Percentiles rank a stretch among this genome's conserved stretches.
Evolutionary conservation across 2,888 invertebrate genomes (phyloP).

Genomic region (Sesia apiformis): DNA sequence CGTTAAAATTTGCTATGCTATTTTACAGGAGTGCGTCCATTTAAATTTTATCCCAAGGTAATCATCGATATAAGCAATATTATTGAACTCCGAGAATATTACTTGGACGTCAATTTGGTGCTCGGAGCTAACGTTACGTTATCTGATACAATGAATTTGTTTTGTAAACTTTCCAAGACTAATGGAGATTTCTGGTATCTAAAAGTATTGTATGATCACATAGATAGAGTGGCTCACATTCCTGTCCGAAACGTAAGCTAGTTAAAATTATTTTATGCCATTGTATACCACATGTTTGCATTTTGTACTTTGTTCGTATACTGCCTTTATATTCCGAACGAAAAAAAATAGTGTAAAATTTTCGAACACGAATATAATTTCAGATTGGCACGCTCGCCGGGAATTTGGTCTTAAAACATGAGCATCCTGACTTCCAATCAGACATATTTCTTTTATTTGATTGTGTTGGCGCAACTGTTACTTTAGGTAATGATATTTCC

Average conservation of each 20-base stretch:
- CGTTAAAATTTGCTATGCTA: too few species aligned
- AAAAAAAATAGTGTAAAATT: too few species aligned
- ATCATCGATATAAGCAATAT: constrained; percentile 6
- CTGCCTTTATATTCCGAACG: too few species aligned
- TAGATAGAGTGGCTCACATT: constrained; percentile 79
- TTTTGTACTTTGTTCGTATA: too few species aligned
- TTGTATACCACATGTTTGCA: too few species aligned
- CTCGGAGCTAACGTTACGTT: constrained; percentile 50
- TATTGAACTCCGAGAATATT: constrained; percentile 1
- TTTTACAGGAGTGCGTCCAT: constrained; percentile 4
- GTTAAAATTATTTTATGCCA: too few species aligned
- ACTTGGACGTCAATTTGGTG: constrained; percentile 4
- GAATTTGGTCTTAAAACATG: constrained; percentile 80
- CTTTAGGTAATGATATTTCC: neutral
- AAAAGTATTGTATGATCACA: constrained; percentile 71
- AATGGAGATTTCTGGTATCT: constrained; percentile 72
- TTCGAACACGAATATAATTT: constrained; percentile 8
- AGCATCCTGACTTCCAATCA: constrained; percentile 79
- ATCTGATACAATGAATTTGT: constrained; percentile 61
- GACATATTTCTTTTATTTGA: constrained; percentile 76
- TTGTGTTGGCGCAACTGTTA: constrained; percentile 28
- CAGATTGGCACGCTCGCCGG: constrained; percentile 80
- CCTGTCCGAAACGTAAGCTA: constrained; percentile 79
- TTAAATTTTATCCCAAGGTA: constrained; percentile 4
- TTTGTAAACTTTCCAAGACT: constrained; percentile 26